A percentile compares a stretch with the other conserved stretches of the same genome.
These are phyloP conservation scores for Porites cylindrica DNA, from an alignment of 92 coral and sea anemone species.

Conservation along the genomic window DNA sequence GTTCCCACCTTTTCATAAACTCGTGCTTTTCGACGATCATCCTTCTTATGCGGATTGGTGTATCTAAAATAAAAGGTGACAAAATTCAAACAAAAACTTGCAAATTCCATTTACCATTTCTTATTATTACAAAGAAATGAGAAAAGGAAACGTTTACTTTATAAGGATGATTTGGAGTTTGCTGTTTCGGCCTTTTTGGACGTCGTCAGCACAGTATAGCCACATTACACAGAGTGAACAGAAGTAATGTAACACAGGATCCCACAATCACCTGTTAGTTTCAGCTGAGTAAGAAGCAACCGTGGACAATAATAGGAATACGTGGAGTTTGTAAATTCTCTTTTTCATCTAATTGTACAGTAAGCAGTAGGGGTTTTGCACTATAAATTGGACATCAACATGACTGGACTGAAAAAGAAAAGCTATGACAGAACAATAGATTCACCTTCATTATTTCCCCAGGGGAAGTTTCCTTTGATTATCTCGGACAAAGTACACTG, in stretches of 20 bases:
- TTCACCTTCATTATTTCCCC: slow-evolving; percentile 42
- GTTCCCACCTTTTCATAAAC: slow-evolving; percentile 48
- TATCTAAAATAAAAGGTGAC: slow-evolving; percentile 25
- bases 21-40: slow-evolving; percentile 48
- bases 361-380: background rate
- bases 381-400: background rate
- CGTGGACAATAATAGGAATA: slow-evolving; percentile 7
- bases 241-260: background rate
- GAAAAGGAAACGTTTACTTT: background rate
- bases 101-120: too few species aligned
- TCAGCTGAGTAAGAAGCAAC: background rate
- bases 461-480: slow-evolving; percentile 52
- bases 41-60: slow-evolving; percentile 49
- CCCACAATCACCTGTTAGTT: background rate
- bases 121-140: background rate
- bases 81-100: background rate
- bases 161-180: background rate
- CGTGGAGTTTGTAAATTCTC: background rate
- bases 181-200: slow-evolving; percentile 54
- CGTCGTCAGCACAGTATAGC: slow-evolving; percentile 45
- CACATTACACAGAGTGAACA: slow-evolving; percentile 6
- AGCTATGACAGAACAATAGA: background rate
- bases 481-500: slow-evolving; percentile 23
- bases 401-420: background rate
- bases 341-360: background rate